These are phyloP conservation scores for Apogon hyalosoma DNA, from an alignment of 2,797 vertebrate species.

Conservation along the genomic window DNA sequence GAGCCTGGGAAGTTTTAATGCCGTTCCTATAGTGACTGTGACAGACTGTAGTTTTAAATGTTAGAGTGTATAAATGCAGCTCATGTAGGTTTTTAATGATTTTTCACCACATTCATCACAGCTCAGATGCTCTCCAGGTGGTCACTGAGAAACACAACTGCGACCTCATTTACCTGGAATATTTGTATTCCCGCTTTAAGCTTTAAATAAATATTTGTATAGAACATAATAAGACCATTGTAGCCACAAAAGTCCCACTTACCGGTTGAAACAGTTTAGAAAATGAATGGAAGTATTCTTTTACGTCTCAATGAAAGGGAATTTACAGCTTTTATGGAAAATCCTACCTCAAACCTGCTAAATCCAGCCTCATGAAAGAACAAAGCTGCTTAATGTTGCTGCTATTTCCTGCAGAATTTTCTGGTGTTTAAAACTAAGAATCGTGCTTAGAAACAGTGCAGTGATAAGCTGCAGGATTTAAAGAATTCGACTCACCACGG, in stretches of 20 bases:
- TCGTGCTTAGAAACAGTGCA: conserved; percentile 35
- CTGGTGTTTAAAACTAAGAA: conserved; percentile 39
- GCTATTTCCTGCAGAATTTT: conserved; percentile 55
- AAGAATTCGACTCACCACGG: conserved; percentile 40
- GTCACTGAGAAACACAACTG: not conserved
- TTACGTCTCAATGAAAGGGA: conserved; percentile 35
- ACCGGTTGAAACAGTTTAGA: conserved; percentile 31
- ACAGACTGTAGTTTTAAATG: too few species aligned
- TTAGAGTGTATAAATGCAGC: too few species aligned
- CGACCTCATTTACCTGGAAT: not conserved
- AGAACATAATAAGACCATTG: not conserved
- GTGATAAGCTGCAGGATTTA: conserved; percentile 64
- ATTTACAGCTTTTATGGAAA: conserved; percentile 56
- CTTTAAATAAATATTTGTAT: not conserved
- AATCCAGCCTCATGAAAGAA: conserved; percentile 65
- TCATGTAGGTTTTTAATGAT: too few species aligned
- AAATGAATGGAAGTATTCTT: conserved; percentile 57
- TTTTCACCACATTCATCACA: not conserved
- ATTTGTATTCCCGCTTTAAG: not conserved
- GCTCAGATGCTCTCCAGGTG: conserved; percentile 7
- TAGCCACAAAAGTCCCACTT: conserved; percentile 1
- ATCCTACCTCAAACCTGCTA: conserved; percentile 46
- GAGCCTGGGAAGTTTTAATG: too few species aligned
- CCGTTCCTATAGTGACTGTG: too few species aligned
- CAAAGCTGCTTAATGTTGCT: conserved; percentile 63